Percentiles rank a stretch among this genome's conserved stretches.
phyloP scores from a whole-genome alignment of 2,797 vertebrate genomes.

The Tokudaia tokunoshimensis region DNA sequence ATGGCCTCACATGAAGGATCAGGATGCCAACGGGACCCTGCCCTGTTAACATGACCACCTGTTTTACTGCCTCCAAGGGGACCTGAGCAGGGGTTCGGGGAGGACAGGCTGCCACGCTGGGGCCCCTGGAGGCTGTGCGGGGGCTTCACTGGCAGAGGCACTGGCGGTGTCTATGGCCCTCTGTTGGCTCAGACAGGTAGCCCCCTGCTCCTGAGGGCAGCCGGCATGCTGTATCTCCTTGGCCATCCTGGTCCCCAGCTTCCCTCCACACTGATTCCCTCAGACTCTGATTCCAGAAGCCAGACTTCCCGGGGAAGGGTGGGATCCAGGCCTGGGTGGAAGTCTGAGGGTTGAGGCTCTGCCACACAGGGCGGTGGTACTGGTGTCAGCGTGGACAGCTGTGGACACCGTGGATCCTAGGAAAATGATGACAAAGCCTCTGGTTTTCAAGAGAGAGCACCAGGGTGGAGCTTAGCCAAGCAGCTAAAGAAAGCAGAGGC shows the following conservation, averaged over 20 bases:
- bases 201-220: not conserved
- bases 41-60: not conserved
- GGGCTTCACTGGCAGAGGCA: not conserved
- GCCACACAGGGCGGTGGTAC: accelerated
- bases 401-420: not conserved
- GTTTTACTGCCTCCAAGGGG: not conserved
- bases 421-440: not conserved
- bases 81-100: not conserved
- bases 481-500: not conserved
- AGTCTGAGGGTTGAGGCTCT: not conserved
- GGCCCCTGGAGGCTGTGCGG: not conserved
- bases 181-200: not conserved
- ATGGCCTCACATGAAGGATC: not conserved
- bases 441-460: not conserved
- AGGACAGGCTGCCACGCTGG: not conserved
- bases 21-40: not conserved
- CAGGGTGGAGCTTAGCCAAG: not conserved
- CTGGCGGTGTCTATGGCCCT: not conserved
- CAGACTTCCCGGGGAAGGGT: not conserved
- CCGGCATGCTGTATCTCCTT: accelerated
- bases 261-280: not conserved
- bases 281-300: not conserved
- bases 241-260: not conserved
- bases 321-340: not conserved
- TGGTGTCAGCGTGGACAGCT: accelerated